Evolutionary conservation across 2,797 vertebrate species (phyloP).

Genomic region (Darevskia mixta): DNA sequence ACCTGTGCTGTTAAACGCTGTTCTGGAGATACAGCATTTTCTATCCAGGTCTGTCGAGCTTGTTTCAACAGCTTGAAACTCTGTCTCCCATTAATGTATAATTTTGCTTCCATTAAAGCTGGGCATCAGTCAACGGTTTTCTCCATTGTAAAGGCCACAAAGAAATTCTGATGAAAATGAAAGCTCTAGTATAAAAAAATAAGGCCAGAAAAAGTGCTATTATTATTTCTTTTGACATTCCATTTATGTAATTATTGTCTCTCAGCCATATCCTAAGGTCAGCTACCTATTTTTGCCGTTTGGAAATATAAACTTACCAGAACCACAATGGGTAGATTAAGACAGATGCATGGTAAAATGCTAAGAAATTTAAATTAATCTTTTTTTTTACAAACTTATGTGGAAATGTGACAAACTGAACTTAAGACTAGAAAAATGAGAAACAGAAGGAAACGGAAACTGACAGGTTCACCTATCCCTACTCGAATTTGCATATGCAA

Average conservation of each 20-base stretch:
- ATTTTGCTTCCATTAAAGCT: conserved; percentile 29
- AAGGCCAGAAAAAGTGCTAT: not conserved
- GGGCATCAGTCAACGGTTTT: conserved; percentile 10
- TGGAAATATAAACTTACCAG: not conserved
- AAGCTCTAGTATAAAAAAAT: not conserved
- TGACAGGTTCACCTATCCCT: no score
- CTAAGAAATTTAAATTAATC: no score
- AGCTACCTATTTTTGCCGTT: not conserved
- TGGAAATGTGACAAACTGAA: no score
- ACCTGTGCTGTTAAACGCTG: not conserved
- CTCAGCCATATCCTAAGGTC: not conserved
- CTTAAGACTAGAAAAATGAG: no score
- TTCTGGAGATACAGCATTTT: conserved; percentile 12
- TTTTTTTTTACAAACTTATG: no score
- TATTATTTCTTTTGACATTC: not conserved
- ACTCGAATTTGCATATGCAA: no score
- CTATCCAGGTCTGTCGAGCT: conserved; percentile 33
- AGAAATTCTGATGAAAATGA: conserved; percentile 52
- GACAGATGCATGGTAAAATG: no score
- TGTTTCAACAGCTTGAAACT: conserved; percentile 16
- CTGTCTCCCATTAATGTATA: not conserved
- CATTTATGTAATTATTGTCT: not conserved
- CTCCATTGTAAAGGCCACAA: conserved; percentile 46
- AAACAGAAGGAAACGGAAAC: no score
- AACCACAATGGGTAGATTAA: no score